Percentiles rank a stretch among this genome's conserved stretches.
These are phyloP conservation scores for Trachelus tabidus DNA, from an alignment of 2,888 invertebrate genomes.

Conservation along the genomic window DNA sequence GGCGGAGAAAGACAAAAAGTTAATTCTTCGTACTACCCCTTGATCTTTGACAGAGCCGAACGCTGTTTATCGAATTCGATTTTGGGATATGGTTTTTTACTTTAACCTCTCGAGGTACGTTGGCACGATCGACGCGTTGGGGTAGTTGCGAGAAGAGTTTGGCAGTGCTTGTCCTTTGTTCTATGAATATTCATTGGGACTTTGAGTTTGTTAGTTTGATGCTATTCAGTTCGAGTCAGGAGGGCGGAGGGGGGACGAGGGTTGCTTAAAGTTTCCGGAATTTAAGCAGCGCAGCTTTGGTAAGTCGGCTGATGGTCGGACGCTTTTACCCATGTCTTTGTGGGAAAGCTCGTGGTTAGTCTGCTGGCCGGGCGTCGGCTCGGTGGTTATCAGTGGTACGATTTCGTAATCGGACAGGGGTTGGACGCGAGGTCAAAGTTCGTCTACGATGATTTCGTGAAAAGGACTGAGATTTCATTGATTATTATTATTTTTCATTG, in stretches of 20 bases:
- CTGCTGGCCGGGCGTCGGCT: background rate
- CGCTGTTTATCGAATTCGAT: background rate
- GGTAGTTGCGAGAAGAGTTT: background rate
- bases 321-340: background rate
- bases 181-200: background rate
- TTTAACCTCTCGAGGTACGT: too few relatives aligned
- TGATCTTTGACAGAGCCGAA: background rate
- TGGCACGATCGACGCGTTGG: background rate
- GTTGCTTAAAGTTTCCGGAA: background rate
- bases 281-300: background rate
- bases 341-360: background rate
- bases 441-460: background rate
- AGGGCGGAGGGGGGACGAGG: background rate
- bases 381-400: background rate
- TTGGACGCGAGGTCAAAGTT: background rate
- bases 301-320: background rate
- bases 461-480: background rate
- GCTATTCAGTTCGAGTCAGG: background rate
- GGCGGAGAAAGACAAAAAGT: background rate
- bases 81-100: background rate
- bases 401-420: background rate
- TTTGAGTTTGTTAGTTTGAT: background rate
- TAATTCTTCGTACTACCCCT: background rate
- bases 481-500: background rate
- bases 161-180: background rate